Evolutionary conservation across 2,888 invertebrate species (phyloP).

Genomic region (Cetonia aurata): DNA sequence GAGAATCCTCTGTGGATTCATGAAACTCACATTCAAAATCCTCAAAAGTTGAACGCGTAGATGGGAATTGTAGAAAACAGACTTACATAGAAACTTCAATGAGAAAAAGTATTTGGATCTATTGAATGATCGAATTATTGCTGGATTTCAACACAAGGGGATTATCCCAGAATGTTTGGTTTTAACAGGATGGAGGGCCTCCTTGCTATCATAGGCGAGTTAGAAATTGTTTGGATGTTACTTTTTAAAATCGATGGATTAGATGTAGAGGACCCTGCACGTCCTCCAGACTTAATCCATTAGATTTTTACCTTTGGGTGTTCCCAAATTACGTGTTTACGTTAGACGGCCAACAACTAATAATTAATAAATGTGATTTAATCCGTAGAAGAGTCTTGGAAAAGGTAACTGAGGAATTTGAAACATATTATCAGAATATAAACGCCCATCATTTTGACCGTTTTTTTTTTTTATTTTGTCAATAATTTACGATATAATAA

Average conservation of each 20-base stretch:
- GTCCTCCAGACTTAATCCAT: background rate
- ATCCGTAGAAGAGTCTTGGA: no score
- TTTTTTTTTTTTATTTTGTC: no score
- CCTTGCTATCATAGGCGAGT: no score
- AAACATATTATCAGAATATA: no score
- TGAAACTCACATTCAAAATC: background rate
- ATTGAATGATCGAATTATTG: background rate
- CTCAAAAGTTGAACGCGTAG: background rate
- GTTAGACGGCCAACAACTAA: no score
- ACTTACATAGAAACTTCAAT: background rate
- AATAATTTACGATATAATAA: no score
- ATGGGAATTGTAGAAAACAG: background rate
- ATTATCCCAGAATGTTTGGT: background rate
- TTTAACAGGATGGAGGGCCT: no score
- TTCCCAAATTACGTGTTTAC: no score
- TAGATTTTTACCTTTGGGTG: constrained; percentile 1
- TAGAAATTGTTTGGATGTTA: background rate
- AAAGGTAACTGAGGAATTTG: no score
- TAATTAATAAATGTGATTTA: no score
- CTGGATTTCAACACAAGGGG: background rate
- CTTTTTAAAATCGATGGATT: background rate
- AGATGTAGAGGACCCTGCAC: background rate
- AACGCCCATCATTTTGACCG: no score
- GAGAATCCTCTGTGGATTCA: background rate
- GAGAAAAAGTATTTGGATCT: background rate